phyloP scores from a whole-genome alignment of 2,888 invertebrate genomes.

The Aspidiotus rigidus region DNA sequence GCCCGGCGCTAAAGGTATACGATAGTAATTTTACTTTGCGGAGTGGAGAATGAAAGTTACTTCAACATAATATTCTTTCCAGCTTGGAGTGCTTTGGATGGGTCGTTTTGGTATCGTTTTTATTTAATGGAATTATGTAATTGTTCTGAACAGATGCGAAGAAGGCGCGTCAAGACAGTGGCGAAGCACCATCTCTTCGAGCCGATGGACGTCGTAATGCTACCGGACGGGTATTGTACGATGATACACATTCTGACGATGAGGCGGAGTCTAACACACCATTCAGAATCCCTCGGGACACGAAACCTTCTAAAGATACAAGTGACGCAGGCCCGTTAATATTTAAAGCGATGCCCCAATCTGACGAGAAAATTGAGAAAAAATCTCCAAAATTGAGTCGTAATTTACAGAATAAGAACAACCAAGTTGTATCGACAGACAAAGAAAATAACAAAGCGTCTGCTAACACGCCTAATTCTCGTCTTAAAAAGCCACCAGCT shows the following conservation, averaged over 20 bases:
- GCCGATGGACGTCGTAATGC: constrained; percentile 17
- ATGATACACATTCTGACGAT: constrained; percentile 6
- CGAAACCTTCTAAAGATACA: background rate
- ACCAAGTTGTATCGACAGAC: no score
- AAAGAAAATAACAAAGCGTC: background rate
- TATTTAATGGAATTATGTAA: no score
- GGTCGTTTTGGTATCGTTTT: no score
- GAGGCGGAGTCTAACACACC: background rate
- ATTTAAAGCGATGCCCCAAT: background rate
- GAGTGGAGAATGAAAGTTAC: background rate
- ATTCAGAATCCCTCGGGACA: background rate
- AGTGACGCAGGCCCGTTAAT: background rate
- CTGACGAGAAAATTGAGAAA: no score
- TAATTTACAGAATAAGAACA: no score
- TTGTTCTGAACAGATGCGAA: constrained; percentile 9
- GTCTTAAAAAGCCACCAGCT: no score
- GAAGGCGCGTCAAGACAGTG: constrained; percentile 8
- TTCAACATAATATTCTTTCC: background rate
- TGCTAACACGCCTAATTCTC: background rate
- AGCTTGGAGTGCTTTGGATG: background rate
- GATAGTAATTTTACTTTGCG: no score
- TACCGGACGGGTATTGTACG: constrained; percentile 23
- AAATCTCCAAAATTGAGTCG: no score
- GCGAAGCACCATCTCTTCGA: background rate
- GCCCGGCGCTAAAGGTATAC: constrained; percentile 1